Conservation (phyloP, 2,888 invertebrate genomes). For the Loripinus fragilis region DNA sequence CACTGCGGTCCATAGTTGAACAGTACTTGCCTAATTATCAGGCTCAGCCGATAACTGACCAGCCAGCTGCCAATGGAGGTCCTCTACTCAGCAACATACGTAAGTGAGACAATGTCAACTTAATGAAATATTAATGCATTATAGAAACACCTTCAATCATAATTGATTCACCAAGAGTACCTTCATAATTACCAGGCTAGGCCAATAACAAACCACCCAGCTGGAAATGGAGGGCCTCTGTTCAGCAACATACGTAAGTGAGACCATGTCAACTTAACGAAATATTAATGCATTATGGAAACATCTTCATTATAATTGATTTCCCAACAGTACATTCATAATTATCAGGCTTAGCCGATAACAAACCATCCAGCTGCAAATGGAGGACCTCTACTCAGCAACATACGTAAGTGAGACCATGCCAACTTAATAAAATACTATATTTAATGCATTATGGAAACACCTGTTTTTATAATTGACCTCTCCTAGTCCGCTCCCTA, state of each 20-base stretch:
- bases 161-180: no score
- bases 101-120: slow-evolving; percentile 39
- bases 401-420: slow-evolving; percentile 42
- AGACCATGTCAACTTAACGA: no score
- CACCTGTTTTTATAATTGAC: no score
- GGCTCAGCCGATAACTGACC: slow-evolving; percentile 38
- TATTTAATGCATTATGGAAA: no score
- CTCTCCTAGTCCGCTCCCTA: no score
- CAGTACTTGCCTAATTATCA: slow-evolving; percentile 43
- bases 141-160: no score
- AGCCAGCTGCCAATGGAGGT: slow-evolving; percentile 38
- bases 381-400: slow-evolving; percentile 33
- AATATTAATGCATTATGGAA: no score
- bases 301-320: no score
- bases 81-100: slow-evolving; percentile 42
- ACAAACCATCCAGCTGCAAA: slow-evolving; percentile 44
- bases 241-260: slow-evolving; percentile 47
- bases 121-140: no score
- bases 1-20: slow-evolving; percentile 44
- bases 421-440: no score
- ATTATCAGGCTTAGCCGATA: slow-evolving; percentile 33
- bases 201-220: slow-evolving; percentile 44
- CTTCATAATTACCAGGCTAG: slow-evolving; percentile 34
- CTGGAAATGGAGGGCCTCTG: slow-evolving; percentile 35
- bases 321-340: slow-evolving; percentile 46